Conservation (phyloP, 2,888 invertebrate species). For the Cerceris ruficornis region DNA sequence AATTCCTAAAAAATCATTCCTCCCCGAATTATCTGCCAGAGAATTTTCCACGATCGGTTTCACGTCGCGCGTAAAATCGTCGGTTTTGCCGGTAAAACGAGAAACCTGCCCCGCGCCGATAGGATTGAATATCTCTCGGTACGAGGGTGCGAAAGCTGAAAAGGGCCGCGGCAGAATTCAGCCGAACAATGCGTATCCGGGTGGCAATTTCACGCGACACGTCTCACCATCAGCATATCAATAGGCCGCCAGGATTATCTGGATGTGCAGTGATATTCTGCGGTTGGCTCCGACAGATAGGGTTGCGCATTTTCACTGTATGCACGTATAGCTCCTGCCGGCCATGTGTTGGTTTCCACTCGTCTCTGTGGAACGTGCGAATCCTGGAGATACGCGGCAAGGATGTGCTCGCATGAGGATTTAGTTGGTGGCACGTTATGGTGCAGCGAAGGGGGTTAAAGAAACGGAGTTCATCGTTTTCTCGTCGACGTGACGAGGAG, state of each 20-base stretch:
- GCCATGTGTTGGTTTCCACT: not conserved
- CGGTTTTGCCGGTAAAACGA: conserved; percentile 57
- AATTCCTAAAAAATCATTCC: too few relatives aligned
- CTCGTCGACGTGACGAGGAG: too few relatives aligned
- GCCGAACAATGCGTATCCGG: conserved; percentile 77
- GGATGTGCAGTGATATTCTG: conserved; percentile 78
- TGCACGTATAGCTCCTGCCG: conserved; percentile 19
- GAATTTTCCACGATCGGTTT: not conserved
- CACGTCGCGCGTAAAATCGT: conserved; percentile 29
- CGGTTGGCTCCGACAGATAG: conserved; percentile 80
- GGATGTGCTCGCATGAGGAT: too few relatives aligned
- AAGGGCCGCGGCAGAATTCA: conserved; percentile 71
- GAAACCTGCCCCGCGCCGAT: conserved; percentile 71
- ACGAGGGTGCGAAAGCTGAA: conserved; percentile 59
- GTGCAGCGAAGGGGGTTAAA: too few relatives aligned
- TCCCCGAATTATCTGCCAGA: too few relatives aligned
- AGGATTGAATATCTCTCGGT: conserved; percentile 67
- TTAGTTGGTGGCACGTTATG: too few relatives aligned
- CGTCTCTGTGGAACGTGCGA: not conserved
- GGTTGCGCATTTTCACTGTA: conserved; percentile 72
- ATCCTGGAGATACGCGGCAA: too few relatives aligned
- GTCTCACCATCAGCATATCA: conserved; percentile 82
- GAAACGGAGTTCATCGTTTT: too few relatives aligned
- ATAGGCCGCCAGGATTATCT: conserved; percentile 80
- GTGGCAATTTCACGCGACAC: conserved; percentile 82